Evolutionary conservation across 2,113 vertebrate species (phyloP).

Genomic region (Datnioides undecimradiatus): DNA sequence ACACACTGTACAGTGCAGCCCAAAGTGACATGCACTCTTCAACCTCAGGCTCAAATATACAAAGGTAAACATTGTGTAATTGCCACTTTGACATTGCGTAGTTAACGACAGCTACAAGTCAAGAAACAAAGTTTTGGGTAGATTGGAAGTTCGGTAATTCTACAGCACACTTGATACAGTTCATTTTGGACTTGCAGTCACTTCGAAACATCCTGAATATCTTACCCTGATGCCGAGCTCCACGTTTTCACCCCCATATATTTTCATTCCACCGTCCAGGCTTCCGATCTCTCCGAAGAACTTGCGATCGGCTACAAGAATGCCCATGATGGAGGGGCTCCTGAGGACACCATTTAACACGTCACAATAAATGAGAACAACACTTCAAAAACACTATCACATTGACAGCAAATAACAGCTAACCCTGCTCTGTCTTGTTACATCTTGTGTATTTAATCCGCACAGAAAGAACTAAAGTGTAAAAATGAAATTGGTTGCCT

Average conservation of each 20-base stretch:
- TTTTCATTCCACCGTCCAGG: slow-evolving; percentile 94
- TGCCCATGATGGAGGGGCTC: slow-evolving; percentile 94
- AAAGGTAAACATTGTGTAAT: background rate
- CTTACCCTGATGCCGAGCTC: slow-evolving; percentile 94
- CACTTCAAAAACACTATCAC: no score
- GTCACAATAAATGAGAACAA: background rate
- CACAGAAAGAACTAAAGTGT: no score
- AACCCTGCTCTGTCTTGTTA: no score
- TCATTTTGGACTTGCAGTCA: background rate
- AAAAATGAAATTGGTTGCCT: background rate
- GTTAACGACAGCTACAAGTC: no score
- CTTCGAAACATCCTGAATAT: background rate
- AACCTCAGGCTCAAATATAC: background rate
- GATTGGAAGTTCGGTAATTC: no score
- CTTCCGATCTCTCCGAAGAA: slow-evolving; percentile 95
- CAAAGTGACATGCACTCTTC: background rate
- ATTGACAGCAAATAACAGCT: no score
- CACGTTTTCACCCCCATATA: slow-evolving; percentile 96
- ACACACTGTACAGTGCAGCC: background rate
- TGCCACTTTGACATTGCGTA: no score
- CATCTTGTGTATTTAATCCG: no score
- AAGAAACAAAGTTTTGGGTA: no score
- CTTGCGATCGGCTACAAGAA: slow-evolving; percentile 91
- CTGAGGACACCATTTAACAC: slow-evolving; percentile 65
- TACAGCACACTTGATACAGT: background rate